Base-by-base conservation (phyloP, 2,797 vertebrate species). In the Urosaurus nigricauda region DNA sequence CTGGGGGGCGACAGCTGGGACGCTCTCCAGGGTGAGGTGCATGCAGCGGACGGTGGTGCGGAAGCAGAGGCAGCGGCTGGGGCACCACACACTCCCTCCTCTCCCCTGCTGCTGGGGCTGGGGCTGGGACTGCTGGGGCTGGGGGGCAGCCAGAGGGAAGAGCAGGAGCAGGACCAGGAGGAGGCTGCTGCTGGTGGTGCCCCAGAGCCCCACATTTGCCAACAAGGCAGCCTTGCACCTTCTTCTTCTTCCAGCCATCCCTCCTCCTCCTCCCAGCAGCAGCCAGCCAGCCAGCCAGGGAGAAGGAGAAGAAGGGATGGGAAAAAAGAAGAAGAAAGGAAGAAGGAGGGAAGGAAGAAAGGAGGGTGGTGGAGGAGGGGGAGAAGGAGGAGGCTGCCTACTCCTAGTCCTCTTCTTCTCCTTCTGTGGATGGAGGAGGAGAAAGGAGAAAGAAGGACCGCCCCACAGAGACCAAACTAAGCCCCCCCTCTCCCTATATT, bases 1-100 rank as follows among this genome's bases (percentile, higher is more conserved):
- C 92, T 98, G 98, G 2, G 97, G 97, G 65, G 98, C 97, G 75
- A 99, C 98, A 85, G 95, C 92, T 24, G 98, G 98, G 86, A 99
- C 98, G 84, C 96, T 97, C 91, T 99, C 98, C 97, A 99, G 95
- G 96, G 98, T 98, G 71, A 99, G 97, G 95, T 99, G 98, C 98
- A 99, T 99, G 96, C 98, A 99, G 96, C 98, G 98, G 96, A 99
- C 98, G 0, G 98, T 99, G 96, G 97, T 99, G 78, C 98, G 98
- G 96, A 99, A 99, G 92, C 98, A 99, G 19, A 99, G 95, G 94
- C 98, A 99, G 95, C 98, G 98, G 95, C 98, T 99, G 79, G 98
- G 98, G 92, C 99, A 99, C 89, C 96, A 96, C 12, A 94, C 77
- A 96, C 94, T 94, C 1, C 94, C 89, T 88, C 97, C n/a, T 92